phyloP scores from a whole-genome alignment of 2,113 vertebrate genomes.

The Silurus meridionalis region DNA sequence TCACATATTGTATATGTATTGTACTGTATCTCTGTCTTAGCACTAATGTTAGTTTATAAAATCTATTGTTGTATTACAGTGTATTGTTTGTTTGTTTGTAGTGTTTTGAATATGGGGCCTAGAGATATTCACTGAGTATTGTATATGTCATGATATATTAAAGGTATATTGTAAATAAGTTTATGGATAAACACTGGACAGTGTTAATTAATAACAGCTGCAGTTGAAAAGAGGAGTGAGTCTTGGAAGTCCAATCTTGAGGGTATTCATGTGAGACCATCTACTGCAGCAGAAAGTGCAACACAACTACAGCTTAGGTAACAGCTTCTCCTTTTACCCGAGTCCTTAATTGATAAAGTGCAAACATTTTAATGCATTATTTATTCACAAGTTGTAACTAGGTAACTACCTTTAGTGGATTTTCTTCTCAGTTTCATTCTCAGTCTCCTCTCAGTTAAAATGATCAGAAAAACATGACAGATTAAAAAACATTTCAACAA shows the following conservation, averaged over 20 bases:
- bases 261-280: background rate
- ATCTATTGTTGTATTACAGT: too few species aligned
- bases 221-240: background rate
- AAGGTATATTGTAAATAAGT: background rate
- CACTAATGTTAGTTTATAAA: too few species aligned
- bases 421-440: background rate
- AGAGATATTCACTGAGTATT: too few species aligned
- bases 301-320: background rate
- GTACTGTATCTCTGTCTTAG: too few species aligned
- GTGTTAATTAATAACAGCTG: background rate
- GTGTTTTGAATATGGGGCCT: too few species aligned
- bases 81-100: too few species aligned
- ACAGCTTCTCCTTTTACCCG: background rate
- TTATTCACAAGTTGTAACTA: background rate
- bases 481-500: background rate
- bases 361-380: background rate
- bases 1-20: too few species aligned
- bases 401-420: background rate
- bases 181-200: too few species aligned
- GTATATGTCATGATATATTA: too few species aligned
- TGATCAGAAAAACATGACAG: background rate
- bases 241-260: background rate
- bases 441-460: too few species aligned
- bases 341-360: background rate
- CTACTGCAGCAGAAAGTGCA: background rate